Conservation (phyloP, 35 echinoderm and acorn worm species). For the Amphiura filiformis region DNA sequence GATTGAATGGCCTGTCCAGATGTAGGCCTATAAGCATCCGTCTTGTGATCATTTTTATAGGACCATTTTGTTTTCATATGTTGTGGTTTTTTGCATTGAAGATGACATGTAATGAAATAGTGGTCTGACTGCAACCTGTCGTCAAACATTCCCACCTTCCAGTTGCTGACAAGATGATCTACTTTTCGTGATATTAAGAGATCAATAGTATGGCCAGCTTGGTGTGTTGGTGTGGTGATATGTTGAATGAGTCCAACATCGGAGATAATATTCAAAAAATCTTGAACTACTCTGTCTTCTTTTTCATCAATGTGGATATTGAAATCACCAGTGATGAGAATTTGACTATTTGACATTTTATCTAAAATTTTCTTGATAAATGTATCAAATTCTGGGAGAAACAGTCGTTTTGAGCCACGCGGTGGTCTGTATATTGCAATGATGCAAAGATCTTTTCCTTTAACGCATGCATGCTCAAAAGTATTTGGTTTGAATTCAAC, state of each 20-base stretch:
- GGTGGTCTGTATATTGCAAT: background rate
- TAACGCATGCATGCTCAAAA: background rate
- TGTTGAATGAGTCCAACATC: background rate
- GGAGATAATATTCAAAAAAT: background rate
- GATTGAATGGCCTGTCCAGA: too few species aligned
- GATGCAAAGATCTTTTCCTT: background rate
- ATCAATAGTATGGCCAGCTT: background rate
- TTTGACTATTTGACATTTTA: background rate
- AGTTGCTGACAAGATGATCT: background rate
- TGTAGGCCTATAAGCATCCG: too few species aligned
- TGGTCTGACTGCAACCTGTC: background rate
- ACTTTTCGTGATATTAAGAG: background rate
- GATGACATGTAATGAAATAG: background rate
- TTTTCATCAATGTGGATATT: background rate
- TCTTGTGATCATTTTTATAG: too few species aligned
- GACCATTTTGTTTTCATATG: too few species aligned
- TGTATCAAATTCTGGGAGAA: background rate
- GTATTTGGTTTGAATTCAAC: background rate
- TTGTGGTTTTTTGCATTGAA: background rate
- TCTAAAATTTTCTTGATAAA: background rate
- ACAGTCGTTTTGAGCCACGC: background rate
- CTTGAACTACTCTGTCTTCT: background rate
- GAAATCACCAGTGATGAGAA: background rate
- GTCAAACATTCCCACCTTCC: background rate
- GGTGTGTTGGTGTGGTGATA: background rate